A percentile compares a stretch with the other conserved stretches of the same genome.
Conservation (phyloP, 2,888 invertebrate species). For the Endomychus coccineus region DNA sequence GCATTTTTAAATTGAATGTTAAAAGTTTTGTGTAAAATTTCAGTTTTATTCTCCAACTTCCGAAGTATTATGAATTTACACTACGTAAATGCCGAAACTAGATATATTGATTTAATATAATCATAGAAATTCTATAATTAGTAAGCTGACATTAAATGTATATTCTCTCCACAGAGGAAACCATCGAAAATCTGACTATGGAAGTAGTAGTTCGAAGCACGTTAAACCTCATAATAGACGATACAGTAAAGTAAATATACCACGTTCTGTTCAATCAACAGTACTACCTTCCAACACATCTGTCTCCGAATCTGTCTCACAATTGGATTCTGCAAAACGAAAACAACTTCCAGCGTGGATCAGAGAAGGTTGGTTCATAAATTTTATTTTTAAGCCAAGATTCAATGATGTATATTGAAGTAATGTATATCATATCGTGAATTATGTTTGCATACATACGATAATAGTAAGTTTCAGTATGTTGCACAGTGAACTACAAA, state of each 20-base stretch:
- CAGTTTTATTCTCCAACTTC: too few relatives aligned
- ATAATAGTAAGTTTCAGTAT: too few relatives aligned
- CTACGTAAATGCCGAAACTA: too few relatives aligned
- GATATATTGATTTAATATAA: too few relatives aligned
- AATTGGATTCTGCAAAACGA: conserved; percentile 74
- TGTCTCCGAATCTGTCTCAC: conserved; percentile 24
- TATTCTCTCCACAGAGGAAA: conserved; percentile 21
- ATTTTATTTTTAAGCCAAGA: conserved; percentile 2
- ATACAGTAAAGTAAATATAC: conserved; percentile 41
- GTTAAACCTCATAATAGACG: conserved; percentile 42
- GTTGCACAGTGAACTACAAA: too few relatives aligned
- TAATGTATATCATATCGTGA: too few relatives aligned
- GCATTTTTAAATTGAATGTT: too few relatives aligned
- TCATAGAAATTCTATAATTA: too few relatives aligned
- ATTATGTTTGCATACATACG: too few relatives aligned
- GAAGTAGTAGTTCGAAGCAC: conserved; percentile 33
- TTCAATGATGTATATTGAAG: conserved; percentile 3
- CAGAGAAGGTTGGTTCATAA: conserved; percentile 64
- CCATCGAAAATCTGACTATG: conserved; percentile 25
- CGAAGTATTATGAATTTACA: too few relatives aligned
- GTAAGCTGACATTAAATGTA: too few relatives aligned
- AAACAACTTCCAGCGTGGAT: conserved; percentile 97
- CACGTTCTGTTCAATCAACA: conserved; percentile 26
- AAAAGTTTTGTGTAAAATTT: too few relatives aligned
- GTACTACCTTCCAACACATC: conserved; percentile 29